A percentile compares a stretch with the other conserved stretches of the same genome.
These are phyloP conservation scores for Chironex yamaguchii DNA, from an alignment of 30 jellyfish, hydroid and myxozoan genomes.

Conservation along the genomic window DNA sequence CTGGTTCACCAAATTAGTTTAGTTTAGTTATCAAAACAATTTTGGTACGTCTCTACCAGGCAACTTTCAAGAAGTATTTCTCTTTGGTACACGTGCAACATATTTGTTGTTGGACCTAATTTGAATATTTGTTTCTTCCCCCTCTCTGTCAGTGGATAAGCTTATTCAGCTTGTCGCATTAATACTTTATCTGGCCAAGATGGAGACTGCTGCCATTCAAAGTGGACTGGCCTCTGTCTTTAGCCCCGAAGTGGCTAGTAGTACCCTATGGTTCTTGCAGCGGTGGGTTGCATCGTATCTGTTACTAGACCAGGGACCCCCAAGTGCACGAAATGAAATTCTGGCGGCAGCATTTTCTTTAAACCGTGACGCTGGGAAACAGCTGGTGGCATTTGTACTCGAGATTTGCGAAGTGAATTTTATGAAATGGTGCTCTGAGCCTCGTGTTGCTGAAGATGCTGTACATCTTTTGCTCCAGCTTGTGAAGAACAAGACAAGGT, in stretches of 20 bases:
- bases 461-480: slow-evolving; percentile 74
- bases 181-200: slow-evolving; percentile 61
- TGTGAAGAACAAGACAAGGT: slow-evolving; percentile 52
- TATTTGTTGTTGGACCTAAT: too few relatives aligned
- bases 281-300: slow-evolving; percentile 72
- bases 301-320: slow-evolving; percentile 30
- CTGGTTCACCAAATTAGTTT: too few relatives aligned
- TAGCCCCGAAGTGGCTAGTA: slow-evolving; percentile 93
- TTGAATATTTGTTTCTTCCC: not conserved
- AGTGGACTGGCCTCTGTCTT: slow-evolving; percentile 39
- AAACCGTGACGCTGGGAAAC: slow-evolving; percentile 60
- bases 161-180: slow-evolving; percentile 50
- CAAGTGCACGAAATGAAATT: slow-evolving; percentile 12
- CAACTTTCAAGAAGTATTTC: too few relatives aligned
- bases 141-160: slow-evolving; percentile 70
- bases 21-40: too few relatives aligned
- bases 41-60: too few relatives aligned
- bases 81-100: too few relatives aligned
- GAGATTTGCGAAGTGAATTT: slow-evolving; percentile 66
- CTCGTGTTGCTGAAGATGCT: slow-evolving; percentile 78
- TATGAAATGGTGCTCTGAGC: slow-evolving; percentile 80
- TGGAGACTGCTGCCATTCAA: slow-evolving; percentile 60
- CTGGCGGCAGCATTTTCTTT: slow-evolving; percentile 64
- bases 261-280: slow-evolving; percentile 81
- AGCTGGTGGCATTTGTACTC: slow-evolving; percentile 42